Conservation (phyloP, 2,113 vertebrate genomes). For the Ancistrus triradiatus region DNA sequence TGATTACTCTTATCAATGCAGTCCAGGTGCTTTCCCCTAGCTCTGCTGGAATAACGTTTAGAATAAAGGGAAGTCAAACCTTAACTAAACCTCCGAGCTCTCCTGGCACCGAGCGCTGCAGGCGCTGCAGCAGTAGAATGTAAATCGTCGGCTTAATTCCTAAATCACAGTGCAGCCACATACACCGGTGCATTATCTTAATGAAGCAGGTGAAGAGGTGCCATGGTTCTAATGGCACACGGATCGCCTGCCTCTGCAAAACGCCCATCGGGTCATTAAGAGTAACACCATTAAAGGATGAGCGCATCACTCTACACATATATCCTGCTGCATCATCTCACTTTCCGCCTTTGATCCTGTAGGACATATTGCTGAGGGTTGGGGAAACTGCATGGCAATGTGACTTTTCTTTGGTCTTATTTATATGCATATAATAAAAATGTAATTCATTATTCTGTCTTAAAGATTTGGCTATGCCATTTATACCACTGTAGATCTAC, state of each 20-base stretch:
- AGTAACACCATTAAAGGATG: constrained; percentile 5
- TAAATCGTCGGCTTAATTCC: constrained; percentile 19
- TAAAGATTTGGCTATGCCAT: too few relatives aligned
- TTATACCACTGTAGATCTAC: too few relatives aligned
- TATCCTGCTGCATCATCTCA: neutral
- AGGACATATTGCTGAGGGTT: neutral
- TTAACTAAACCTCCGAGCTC: neutral
- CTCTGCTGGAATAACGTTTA: too few relatives aligned
- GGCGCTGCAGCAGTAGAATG: constrained; percentile 2
- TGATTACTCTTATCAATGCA: too few relatives aligned
- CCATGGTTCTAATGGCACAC: constrained; percentile 26
- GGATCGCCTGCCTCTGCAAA: constrained; percentile 25
- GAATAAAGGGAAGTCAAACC: too few relatives aligned
- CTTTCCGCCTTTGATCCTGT: neutral
- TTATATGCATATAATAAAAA: too few relatives aligned
- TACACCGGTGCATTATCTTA: constrained; percentile 32
- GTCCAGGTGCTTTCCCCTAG: too few relatives aligned
- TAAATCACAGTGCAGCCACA: constrained; percentile 6
- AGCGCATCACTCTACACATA: neutral
- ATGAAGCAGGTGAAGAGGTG: constrained; percentile 34
- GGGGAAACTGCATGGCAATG: too few relatives aligned
- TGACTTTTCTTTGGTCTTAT: too few relatives aligned
- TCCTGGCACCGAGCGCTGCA: neutral
- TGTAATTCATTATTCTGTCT: too few relatives aligned
- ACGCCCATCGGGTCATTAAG: neutral